Percentiles rank a stretch among this genome's conserved stretches.
Conservation (phyloP, 2,113 vertebrate species). For the Microcebus jonahi region DNA sequence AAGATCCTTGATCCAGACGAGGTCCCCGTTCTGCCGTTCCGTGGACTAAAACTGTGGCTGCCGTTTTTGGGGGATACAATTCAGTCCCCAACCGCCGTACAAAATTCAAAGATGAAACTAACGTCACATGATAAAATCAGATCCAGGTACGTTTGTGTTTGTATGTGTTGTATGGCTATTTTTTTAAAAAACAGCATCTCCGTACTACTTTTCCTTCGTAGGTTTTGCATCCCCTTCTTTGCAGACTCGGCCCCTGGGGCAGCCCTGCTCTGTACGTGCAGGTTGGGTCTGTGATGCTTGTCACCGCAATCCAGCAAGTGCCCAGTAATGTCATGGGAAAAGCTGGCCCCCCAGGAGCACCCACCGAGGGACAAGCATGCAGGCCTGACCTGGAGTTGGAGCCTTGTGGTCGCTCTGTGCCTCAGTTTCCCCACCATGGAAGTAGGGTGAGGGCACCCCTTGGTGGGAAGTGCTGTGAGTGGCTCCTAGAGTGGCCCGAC, state of each 20-base stretch:
- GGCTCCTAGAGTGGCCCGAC: fast-evolving
- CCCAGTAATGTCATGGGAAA: fast-evolving
- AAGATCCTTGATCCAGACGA: not conserved
- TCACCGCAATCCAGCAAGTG: fast-evolving
- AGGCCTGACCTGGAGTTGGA: not conserved
- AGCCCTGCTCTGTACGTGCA: not conserved
- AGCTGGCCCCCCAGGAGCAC: not conserved
- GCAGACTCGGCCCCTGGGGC: not conserved
- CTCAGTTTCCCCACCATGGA: not conserved
- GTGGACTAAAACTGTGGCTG: fast-evolving
- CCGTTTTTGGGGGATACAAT: fast-evolving
- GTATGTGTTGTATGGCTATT: not conserved
- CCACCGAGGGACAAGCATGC: not conserved
- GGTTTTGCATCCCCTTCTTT: too few species aligned
- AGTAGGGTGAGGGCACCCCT: not conserved
- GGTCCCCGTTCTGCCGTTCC: not conserved
- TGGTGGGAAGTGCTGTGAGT: not conserved
- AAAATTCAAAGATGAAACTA: not conserved
- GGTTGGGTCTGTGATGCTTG: fast-evolving
- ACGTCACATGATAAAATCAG: fast-evolving
- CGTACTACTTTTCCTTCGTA: too few species aligned
- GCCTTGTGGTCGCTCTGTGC: not conserved
- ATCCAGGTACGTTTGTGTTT: not conserved
- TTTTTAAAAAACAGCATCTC: not conserved
- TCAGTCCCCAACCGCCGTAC: fast-evolving